phyloP scores from a whole-genome alignment of 2,797 vertebrate genomes.

The Mycteria americana region DNA sequence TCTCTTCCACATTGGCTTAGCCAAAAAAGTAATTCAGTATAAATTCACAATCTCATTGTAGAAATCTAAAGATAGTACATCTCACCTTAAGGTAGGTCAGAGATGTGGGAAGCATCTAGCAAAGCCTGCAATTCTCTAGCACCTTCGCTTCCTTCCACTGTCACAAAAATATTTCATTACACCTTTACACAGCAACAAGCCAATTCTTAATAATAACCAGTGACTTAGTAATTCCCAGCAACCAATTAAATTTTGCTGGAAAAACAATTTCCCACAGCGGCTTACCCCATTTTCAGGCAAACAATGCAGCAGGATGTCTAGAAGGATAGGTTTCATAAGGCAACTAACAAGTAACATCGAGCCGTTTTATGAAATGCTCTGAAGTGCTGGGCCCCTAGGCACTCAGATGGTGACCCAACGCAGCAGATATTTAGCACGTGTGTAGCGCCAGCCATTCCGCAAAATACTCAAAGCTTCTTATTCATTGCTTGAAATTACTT shows the following conservation, averaged over 20 bases:
- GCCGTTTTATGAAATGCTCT: background rate
- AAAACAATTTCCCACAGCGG: background rate
- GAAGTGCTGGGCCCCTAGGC: background rate
- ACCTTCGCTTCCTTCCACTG: background rate
- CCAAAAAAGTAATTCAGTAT: background rate
- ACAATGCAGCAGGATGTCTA: conserved; percentile 41
- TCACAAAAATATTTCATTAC: background rate
- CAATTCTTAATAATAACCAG: background rate
- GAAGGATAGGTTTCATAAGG: conserved; percentile 49
- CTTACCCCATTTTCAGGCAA: conserved; percentile 25
- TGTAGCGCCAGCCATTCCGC: background rate
- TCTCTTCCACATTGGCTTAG: background rate
- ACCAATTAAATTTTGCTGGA: conserved; percentile 30
- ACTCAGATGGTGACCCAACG: background rate
- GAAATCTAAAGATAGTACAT: background rate
- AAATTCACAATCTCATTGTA: background rate
- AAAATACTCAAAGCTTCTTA: background rate
- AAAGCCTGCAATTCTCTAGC: background rate
- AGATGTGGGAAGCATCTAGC: background rate
- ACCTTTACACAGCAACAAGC: background rate
- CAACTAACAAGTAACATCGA: conserved; percentile 33
- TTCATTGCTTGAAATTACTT: background rate
- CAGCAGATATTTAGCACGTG: background rate
- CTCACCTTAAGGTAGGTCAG: background rate
- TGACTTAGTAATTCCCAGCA: conserved; percentile 30